Base-by-base conservation (phyloP, 1,140 invertebrate genomes). In the Lordiphosa mommai region DNA sequence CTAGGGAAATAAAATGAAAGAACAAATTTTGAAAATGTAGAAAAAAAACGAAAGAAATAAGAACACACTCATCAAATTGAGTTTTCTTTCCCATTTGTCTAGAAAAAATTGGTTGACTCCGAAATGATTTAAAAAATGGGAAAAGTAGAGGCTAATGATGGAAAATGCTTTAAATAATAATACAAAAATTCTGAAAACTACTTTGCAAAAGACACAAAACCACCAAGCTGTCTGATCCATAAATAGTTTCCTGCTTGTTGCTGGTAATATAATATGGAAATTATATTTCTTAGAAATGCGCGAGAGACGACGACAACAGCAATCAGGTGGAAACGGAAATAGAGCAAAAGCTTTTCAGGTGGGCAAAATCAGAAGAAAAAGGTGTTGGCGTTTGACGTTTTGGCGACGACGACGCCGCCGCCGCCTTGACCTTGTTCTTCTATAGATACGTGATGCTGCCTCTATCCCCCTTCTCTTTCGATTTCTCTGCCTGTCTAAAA, bases 361-460 rank as follows among this genome's bases (percentile, higher is more conserved):
- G 40, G 13, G 17, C 34, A 53, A 68, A 51, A 44, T 57, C 48
- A 49, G 44, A 27, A 5, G 17, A 33, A n/a, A n/a, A n/a, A 12
- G 48, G 30, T 51, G 46, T 33, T 51, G 36, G 47, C 27, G 38
- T 47, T 20, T 38, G 17, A 30, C 23, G 43, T 64, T 34, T 34
- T 10, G 9, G 38, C 17, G 67, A 55, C 17, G 55, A 61, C 57
- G 61, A 56, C 60, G 60, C 49, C 51, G 57, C 13, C 51, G 49
- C 29, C 46, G 72, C 71, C 76, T 82, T 82, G 76, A 82, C 76
- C 76, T 82, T 82, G 76, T 68, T 55, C 58, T 59, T 40, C 53
- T 43, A 23, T 23, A 23, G 20, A 23, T 53, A 48, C 61, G n/a
- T n/a, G 46, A 67, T 50, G 55, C 61, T 27, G 8, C 8, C n/a